Conservation (phyloP, 2,888 invertebrate genomes). For the Agrotis ipsilon region DNA sequence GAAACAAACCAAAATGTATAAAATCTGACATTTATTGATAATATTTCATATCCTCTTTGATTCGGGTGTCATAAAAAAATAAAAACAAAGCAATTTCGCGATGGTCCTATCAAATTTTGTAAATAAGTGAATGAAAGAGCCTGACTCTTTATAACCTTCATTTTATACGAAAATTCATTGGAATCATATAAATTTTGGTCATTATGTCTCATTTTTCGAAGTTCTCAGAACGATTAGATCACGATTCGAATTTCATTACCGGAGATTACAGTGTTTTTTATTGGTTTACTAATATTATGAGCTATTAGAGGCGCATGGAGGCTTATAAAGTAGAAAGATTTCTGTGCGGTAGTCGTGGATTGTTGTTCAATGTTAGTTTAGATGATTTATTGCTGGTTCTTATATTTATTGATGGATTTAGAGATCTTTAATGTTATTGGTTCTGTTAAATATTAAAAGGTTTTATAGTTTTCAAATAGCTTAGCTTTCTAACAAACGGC, state of each 20-base stretch:
- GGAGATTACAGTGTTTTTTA: slow-evolving; percentile 63
- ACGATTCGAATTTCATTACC: slow-evolving; percentile 69
- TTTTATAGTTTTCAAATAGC: background rate
- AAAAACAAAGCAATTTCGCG: slow-evolving; percentile 61
- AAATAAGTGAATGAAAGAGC: slow-evolving; percentile 53
- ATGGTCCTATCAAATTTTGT: slow-evolving; percentile 54
- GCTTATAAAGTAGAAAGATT: slow-evolving; percentile 61
- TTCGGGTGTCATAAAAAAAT: slow-evolving; percentile 52
- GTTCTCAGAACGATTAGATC: slow-evolving; percentile 55
- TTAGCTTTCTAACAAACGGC: background rate
- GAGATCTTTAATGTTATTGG: background rate
- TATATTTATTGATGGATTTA: slow-evolving; percentile 21
- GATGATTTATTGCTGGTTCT: slow-evolving; percentile 57
- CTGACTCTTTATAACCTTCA: slow-evolving; percentile 26
- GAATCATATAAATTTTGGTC: slow-evolving; percentile 58
- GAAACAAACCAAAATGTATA: slow-evolving; percentile 53
- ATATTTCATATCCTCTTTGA: slow-evolving; percentile 51
- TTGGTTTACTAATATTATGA: slow-evolving; percentile 63
- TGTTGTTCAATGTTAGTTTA: slow-evolving; percentile 52
- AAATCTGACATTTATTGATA: slow-evolving; percentile 63
- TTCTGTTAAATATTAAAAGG: background rate
- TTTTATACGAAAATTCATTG: slow-evolving; percentile 54
- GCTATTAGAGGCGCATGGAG: slow-evolving; percentile 57
- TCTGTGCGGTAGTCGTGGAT: slow-evolving; percentile 58
- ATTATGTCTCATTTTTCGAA: slow-evolving; percentile 62